Evolutionary conservation across 1,140 invertebrate species (phyloP).

Genomic region (Triops cancriformis): DNA sequence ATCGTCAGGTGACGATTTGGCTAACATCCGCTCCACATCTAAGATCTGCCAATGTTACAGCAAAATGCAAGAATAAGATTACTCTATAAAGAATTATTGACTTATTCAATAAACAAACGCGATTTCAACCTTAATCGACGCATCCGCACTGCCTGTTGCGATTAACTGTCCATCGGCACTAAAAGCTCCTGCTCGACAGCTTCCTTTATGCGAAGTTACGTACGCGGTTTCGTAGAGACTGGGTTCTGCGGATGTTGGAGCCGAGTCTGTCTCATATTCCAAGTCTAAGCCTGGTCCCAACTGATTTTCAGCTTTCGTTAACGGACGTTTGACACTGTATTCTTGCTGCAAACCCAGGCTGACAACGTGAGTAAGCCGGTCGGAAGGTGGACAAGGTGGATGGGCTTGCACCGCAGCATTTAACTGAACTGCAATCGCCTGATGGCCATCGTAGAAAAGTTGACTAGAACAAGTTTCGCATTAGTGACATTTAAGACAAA

Average conservation of each 20-base stretch:
- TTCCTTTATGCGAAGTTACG: constrained; percentile 95
- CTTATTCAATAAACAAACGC: neutral
- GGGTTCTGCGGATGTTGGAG: constrained; percentile 80
- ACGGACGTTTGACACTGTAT: constrained; percentile 46
- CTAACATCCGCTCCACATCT: constrained; percentile 95
- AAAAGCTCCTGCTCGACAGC: constrained; percentile 89
- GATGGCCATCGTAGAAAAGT: constrained; percentile 86
- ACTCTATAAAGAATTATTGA: too few relatives aligned
- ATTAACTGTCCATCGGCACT: constrained; percentile 88
- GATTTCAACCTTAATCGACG: constrained; percentile 78
- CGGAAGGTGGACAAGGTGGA: constrained; percentile 88
- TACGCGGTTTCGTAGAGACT: constrained; percentile 97
- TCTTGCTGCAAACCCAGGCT: constrained; percentile 78
- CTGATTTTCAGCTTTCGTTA: constrained; percentile 48
- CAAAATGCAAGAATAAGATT: too few relatives aligned
- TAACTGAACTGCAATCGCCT: constrained; percentile 74
- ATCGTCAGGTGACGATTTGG: constrained; percentile 81
- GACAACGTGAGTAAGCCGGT: constrained; percentile 77
- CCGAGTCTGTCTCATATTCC: constrained; percentile 91
- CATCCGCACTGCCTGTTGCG: constrained; percentile 96
- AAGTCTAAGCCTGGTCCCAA: constrained; percentile 71
- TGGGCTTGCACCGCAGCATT: constrained; percentile 73
- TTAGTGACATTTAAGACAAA: neutral
- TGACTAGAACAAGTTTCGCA: constrained; percentile 52
- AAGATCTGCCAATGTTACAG: too few relatives aligned